phyloP scores from a whole-genome alignment of 30 jellyfish, hydroid and myxozoan species.

The Mastigias papua region DNA sequence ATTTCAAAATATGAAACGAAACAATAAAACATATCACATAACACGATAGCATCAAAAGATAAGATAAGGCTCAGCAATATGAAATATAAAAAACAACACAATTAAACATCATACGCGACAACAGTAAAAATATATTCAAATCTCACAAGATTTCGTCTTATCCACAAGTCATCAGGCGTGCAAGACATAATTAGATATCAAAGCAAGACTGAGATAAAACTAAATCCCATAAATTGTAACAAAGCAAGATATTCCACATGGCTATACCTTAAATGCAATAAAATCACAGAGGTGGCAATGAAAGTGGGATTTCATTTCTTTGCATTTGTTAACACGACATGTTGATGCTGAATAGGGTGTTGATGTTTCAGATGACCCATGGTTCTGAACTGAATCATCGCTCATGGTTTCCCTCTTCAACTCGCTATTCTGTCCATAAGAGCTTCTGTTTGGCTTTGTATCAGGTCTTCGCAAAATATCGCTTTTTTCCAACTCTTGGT shows the following conservation, averaged over 20 bases:
- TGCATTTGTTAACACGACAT: constrained; percentile 28
- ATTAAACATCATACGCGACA: no score
- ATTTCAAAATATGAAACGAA: no score
- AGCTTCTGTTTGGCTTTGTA: not conserved
- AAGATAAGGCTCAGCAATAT: no score
- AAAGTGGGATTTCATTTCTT: constrained; percentile 36
- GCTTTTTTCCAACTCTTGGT: not conserved
- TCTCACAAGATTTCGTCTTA: no score
- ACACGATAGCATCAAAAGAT: no score
- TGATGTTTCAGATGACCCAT: not conserved
- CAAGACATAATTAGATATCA: no score
- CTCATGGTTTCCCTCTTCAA: not conserved
- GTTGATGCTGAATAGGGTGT: not conserved
- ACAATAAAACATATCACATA: no score
- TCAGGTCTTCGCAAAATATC: not conserved
- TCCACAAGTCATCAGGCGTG: no score
- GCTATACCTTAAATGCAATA: constrained; percentile 47
- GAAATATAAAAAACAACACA: no score
- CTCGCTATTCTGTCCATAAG: not conserved
- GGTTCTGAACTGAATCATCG: not conserved
- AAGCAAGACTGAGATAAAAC: no score
- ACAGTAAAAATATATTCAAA: no score
- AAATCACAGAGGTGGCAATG: constrained; percentile 75
- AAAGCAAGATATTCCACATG: not conserved
- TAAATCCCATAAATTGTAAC: not conserved